Base-by-base conservation (phyloP, 1,140 invertebrate species). In the Hypsibius dujardini region DNA sequence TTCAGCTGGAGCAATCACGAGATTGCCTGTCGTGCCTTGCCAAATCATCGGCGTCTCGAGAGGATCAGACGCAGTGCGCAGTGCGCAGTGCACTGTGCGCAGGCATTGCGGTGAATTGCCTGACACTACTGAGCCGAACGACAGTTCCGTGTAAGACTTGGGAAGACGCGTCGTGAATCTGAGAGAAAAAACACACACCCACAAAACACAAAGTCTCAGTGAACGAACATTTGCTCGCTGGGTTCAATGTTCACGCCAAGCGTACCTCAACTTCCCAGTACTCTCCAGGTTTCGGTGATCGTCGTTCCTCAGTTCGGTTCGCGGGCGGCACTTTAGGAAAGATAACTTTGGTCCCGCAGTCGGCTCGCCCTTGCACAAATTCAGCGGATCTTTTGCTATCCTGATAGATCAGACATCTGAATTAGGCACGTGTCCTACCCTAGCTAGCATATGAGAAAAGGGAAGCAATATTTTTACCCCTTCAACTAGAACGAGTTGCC, bases 401-500 rank as follows among this genome's bases (percentile, higher is more conserved):
- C 85, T 87, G 73, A 59, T 76, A 74, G 42, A 69, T 45, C 45
- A 47, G 3, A 60, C n/a, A 59, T 50, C 40, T 46, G 60, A 46
- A 73, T 28, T 28, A 28, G 28, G 28, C 28, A 28, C 28, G 28
- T 28, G 28, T 28, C 28, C 28, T 28, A 28, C 28, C 28, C 28
- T 28, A 28, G 2, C 42, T 60, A 59, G 45, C 46, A 15, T 3
- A 46, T 71, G 15, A 40, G 72, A 46, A 71, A 46, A 73, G n/a
- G 40, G 40, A 45, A 72, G 50, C 40, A 59, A 72, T 70, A 76
- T 83, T 85, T 77, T 85, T 77, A 86, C 85, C 7, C 88, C 87
- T 82, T 95, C 90, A 14, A 95, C 82, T 3, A 95, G 81, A 46
- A 95, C 84, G 7, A 94, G 79, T 74, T 95, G 90, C 40, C 81